phyloP scores from a whole-genome alignment of 2,888 invertebrate genomes.

The Aporophyla nigra region DNA sequence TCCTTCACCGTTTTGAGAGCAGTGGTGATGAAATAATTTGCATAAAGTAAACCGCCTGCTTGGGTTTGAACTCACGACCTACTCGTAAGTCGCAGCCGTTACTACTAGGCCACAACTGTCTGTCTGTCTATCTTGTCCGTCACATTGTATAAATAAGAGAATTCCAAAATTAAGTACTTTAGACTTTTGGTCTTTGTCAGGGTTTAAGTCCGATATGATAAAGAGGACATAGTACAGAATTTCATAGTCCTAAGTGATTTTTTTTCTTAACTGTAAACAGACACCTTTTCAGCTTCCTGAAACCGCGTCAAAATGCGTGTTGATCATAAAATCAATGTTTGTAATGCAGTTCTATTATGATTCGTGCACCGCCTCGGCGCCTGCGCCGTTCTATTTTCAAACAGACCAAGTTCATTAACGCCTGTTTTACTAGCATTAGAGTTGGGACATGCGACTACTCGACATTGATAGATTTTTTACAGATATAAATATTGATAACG shows the following conservation, averaged over 20 bases:
- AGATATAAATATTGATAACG: slow-evolving; percentile 9
- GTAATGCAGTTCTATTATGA: slow-evolving; percentile 35
- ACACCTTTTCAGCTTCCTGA: background rate
- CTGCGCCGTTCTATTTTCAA: slow-evolving; percentile 73
- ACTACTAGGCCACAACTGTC: no score
- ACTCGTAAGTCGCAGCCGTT: no score
- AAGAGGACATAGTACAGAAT: background rate
- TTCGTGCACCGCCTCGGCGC: slow-evolving; percentile 38
- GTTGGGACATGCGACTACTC: slow-evolving; percentile 57
- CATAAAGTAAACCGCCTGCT: no score
- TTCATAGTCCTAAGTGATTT: background rate
- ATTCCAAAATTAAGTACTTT: no score
- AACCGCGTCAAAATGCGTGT: slow-evolving; percentile 1
- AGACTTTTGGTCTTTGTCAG: background rate
- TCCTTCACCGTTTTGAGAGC: no score
- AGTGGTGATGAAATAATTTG: no score
- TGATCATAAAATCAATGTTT: slow-evolving; percentile 27
- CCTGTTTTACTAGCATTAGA: slow-evolving; percentile 69
- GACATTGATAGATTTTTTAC: slow-evolving; percentile 39
- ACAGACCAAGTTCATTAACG: slow-evolving; percentile 79
- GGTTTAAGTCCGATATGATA: background rate
- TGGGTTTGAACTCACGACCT: no score
- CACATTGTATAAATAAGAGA: no score
- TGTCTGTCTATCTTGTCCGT: no score
- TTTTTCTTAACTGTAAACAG: no score